phyloP scores from a whole-genome alignment of 2,888 invertebrate genomes.

The Drosophila borealis region DNA sequence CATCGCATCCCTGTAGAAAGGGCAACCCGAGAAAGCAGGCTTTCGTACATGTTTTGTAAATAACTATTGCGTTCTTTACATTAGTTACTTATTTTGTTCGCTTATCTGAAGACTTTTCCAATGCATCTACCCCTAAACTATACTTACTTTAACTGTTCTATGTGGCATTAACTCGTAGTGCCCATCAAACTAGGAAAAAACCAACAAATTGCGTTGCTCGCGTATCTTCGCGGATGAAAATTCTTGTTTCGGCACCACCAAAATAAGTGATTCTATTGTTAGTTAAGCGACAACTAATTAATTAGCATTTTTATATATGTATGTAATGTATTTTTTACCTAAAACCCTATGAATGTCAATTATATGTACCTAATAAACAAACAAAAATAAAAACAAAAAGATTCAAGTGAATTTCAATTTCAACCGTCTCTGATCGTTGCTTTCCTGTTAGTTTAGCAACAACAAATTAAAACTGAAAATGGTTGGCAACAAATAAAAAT shows the following conservation, averaged over 20 bases:
- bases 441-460: not conserved
- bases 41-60: constrained; percentile 64
- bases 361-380: constrained; percentile 61
- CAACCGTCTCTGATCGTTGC: not conserved
- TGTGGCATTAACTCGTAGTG: constrained; percentile 8
- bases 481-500: not conserved
- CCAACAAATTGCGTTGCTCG: constrained; percentile 20
- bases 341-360: constrained; percentile 54
- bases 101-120: constrained; percentile 64
- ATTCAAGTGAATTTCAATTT: not conserved
- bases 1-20: constrained; percentile 78
- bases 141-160: constrained; percentile 14
- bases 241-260: constrained; percentile 48
- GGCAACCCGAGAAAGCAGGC: constrained; percentile 51
- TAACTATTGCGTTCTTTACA: constrained; percentile 56
- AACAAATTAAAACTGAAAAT: too few species aligned
- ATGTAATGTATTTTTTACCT: constrained; percentile 63
- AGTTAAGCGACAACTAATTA: constrained; percentile 66
- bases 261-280: constrained; percentile 48
- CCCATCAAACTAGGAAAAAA: constrained; percentile 15
- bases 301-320: constrained; percentile 65
- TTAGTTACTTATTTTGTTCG: constrained; percentile 53
- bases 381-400: constrained; percentile 21
- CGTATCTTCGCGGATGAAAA: constrained; percentile 9
- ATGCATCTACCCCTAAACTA: constrained; percentile 37